Conservation (phyloP, 2,888 invertebrate genomes). For the Plagodis dolabraria region DNA sequence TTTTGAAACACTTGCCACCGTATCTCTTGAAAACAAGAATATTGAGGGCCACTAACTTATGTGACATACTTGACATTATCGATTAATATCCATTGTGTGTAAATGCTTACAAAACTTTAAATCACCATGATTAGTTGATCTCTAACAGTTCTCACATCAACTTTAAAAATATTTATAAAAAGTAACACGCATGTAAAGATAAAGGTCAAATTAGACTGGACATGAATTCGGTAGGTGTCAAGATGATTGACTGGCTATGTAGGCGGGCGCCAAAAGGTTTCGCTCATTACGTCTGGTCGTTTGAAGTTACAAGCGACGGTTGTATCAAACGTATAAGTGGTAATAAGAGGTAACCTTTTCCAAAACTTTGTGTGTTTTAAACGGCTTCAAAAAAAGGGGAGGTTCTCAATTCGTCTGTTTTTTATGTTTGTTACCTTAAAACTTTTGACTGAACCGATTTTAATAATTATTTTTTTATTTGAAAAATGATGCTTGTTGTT, state of each 20-base stretch:
- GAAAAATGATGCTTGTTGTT: no score
- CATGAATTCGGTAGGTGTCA: conserved; percentile 49
- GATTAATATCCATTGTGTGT: not conserved
- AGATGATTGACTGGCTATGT: conserved; percentile 48
- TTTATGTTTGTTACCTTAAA: no score
- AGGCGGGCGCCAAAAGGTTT: conserved; percentile 48
- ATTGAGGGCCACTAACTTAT: no score
- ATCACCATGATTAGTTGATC: conserved; percentile 35
- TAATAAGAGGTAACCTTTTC: not conserved
- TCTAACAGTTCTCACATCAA: conserved; percentile 17
- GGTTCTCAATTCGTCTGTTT: no score
- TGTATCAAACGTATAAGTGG: conserved; percentile 1
- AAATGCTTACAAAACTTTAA: conserved; percentile 1
- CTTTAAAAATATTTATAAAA: conserved; percentile 20
- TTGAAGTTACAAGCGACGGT: not conserved
- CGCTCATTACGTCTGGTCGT: conserved; percentile 11
- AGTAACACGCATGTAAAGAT: conserved; percentile 26
- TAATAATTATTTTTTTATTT: no score
- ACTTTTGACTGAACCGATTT: no score
- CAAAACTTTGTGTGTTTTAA: no score
- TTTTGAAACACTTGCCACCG: no score
- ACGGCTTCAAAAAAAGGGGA: no score
- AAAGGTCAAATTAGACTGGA: conserved; percentile 46
- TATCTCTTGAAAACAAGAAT: no score
- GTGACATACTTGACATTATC: conserved; percentile 3